These are phyloP conservation scores for Bursaphelenchus okinawaensis DNA, from an alignment of 2,888 invertebrate species.

Conservation along the genomic window DNA sequence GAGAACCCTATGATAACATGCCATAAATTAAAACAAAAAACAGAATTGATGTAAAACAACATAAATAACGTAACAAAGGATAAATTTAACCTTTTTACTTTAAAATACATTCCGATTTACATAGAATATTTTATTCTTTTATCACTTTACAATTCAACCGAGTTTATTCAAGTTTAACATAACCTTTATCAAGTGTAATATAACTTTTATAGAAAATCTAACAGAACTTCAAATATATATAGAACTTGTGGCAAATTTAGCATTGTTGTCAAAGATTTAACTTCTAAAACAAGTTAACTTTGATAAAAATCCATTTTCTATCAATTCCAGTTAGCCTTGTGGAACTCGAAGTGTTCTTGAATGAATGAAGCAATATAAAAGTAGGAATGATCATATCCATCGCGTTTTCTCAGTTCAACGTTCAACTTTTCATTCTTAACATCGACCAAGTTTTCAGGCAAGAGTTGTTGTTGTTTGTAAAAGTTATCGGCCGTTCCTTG, in stretches of 20 bases:
- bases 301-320: neutral
- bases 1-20: too few relatives aligned
- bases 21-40: too few relatives aligned
- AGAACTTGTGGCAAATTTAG: too few relatives aligned
- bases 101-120: too few relatives aligned
- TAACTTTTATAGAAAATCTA: too few relatives aligned
- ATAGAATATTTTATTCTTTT: too few relatives aligned
- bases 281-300: too few relatives aligned
- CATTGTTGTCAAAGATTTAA: too few relatives aligned
- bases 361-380: constrained; percentile 85
- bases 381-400: constrained; percentile 88
- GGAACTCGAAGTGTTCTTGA: constrained; percentile 84
- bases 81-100: too few relatives aligned
- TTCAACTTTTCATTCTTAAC: constrained; percentile 28
- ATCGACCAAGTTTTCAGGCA: constrained; percentile 73
- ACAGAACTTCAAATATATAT: too few relatives aligned
- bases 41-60: too few relatives aligned
- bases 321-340: constrained; percentile 59
- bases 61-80: too few relatives aligned
- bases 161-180: neutral
- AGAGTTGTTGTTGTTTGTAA: constrained; percentile 24
- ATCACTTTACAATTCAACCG: neutral
- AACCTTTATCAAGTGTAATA: neutral
- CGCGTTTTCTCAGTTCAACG: constrained; percentile 25
- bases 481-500: constrained; percentile 64